Conservation (phyloP, 2,888 invertebrate genomes). For the Lysandra coridon region DNA sequence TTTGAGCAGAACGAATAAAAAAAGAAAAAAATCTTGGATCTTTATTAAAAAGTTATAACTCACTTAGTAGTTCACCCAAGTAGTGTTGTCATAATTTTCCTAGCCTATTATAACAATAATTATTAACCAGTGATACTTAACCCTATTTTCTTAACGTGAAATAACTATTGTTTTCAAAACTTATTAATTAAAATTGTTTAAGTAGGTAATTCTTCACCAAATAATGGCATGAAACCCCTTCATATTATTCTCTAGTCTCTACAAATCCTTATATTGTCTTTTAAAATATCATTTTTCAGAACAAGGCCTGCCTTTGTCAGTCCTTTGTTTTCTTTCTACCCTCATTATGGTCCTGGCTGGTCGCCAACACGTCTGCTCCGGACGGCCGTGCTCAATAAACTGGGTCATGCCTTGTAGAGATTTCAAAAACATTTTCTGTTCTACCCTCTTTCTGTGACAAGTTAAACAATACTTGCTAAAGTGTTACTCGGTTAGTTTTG, state of each 20-base stretch:
- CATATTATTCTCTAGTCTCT: neutral
- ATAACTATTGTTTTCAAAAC: neutral
- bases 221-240: neutral
- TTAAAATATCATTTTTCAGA: neutral
- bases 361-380: conserved; percentile 1
- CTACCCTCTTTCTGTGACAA: neutral
- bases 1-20: neutral
- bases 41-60: too few species aligned
- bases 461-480: neutral
- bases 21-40: too few species aligned
- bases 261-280: neutral
- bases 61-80: too few species aligned
- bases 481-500: neutral
- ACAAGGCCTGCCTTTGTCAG: neutral
- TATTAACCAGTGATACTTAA: neutral
- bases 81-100: neutral
- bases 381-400: neutral
- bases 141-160: neutral
- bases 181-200: too few species aligned
- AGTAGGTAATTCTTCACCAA: neutral
- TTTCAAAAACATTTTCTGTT: neutral
- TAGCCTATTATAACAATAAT: neutral
- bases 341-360: conserved; percentile 4
- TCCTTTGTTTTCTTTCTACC: neutral
- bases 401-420: neutral